Base-by-base conservation (phyloP, 2,797 vertebrate species). In the Poecile montanus region DNA sequence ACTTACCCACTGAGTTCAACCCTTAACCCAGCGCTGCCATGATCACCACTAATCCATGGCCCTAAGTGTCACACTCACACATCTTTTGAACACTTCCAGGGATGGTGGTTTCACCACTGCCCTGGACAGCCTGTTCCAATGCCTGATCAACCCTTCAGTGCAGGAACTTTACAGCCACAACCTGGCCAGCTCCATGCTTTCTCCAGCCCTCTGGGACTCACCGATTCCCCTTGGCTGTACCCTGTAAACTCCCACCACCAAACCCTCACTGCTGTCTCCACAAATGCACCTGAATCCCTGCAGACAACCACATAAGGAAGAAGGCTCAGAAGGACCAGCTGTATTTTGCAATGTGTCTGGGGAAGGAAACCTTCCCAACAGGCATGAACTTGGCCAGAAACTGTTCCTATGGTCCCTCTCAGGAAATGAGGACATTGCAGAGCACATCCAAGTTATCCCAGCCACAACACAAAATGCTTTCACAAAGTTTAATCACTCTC, bases 401-500 rank as follows among this genome's bases (percentile, higher is more conserved):
- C 30, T 5, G 20, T 13, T 45, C n/a, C 58, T 16, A 5, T 6
- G 26, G 18, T 15, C 17, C 9, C 29, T 40, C 10, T 32, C 22
- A 13, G 36, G 45, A 40, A 25, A 48, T 5, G 7, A 26, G 53
- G 53, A 25, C 10, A 1, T 3, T 4, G 32, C 71, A 62, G 53
- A 47, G 19, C 21, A 19, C 27, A 26, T 0, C 16, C 3, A 18
- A 7, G 16, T 21, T 48, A 48, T 1, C 29, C 20, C 26, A 26
- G 23, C 32, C n/a, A 18, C 32, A 21, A 51, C 29, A 23, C 2
- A 42, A 42, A 42, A 42, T 42, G 42, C 42, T 42, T 42, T 42
- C 42, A 42, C 42, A 1, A n/a, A 27, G 50, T 11, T 27, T 0
- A 36, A 4, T 4, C 0, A 2, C 6, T 13, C 15, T 36, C 26